Conservation (phyloP, 2,113 vertebrate genomes). For the Gallinago jamesoni region DNA sequence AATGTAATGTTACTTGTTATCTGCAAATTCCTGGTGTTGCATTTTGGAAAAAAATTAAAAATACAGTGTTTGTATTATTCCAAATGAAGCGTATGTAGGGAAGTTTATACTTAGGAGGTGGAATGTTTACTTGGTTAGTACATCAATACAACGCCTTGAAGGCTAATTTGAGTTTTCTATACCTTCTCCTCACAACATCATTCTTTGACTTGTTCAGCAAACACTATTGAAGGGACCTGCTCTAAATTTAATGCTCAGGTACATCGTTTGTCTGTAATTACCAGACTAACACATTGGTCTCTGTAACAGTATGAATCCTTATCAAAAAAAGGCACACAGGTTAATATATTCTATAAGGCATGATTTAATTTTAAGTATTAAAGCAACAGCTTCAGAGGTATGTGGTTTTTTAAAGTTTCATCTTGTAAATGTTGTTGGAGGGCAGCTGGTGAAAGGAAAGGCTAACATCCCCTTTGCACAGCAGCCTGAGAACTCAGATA, state of each 20-base stretch:
- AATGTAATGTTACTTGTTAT: rapidly evolving
- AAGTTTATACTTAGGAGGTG: neutral
- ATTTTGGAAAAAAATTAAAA: neutral
- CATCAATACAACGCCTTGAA: neutral
- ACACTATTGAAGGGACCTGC: neutral
- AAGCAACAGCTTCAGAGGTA: neutral
- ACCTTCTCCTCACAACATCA: neutral
- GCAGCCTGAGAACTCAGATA: neutral
- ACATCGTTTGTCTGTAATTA: neutral
- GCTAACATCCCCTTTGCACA: neutral
- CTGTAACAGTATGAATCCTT: neutral
- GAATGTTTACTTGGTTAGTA: neutral
- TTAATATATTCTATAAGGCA: neutral
- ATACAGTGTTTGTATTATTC: neutral
- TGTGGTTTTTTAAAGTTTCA: neutral
- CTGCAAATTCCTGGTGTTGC: neutral
- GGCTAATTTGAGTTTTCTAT: neutral
- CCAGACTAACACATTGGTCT: neutral
- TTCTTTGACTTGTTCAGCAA: neutral
- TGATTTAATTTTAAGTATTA: neutral
- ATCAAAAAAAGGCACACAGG: neutral
- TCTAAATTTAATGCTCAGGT: neutral
- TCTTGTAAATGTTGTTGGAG: neutral
- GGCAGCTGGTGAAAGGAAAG: neutral
- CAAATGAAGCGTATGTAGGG: neutral